phyloP scores from a whole-genome alignment of 2,797 vertebrate species.

The Lagorchestes hirsutus region DNA sequence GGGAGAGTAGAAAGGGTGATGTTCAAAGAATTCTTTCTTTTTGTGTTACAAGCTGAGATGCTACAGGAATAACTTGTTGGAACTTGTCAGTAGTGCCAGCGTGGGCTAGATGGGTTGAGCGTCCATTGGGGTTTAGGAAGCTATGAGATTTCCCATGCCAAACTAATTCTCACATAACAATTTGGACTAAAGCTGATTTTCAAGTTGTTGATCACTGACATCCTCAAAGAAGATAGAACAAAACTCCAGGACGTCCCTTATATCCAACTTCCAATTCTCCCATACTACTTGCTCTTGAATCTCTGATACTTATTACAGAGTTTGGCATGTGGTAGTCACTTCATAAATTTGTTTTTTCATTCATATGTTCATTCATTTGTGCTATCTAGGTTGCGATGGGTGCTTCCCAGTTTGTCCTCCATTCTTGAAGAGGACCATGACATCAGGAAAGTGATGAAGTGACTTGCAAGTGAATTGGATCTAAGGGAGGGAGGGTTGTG shows the following conservation, averaged over 20 bases:
- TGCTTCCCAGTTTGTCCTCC: neutral
- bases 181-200: constrained; percentile 13
- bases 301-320: neutral
- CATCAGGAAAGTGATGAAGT: too few species aligned
- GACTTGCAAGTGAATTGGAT: too few species aligned
- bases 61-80: constrained; percentile 21
- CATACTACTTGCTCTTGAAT: neutral
- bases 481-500: neutral
- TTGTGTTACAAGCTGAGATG: neutral
- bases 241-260: neutral
- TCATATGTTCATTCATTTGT: neutral
- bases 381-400: neutral
- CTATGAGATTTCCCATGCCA: neutral
- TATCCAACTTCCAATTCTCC: neutral
- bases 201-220: neutral
- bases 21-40: constrained; percentile 21
- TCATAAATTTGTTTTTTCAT: neutral
- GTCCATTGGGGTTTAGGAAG: neutral
- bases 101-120: neutral
- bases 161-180: neutral
- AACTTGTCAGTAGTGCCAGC: constrained; percentile 18
- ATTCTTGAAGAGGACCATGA: too few species aligned
- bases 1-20: neutral
- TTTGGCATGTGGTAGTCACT: neutral
- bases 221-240: neutral